Evolutionary conservation across 2,888 invertebrate genomes (phyloP).

Genomic region (Himalopsyche tibetana): DNA sequence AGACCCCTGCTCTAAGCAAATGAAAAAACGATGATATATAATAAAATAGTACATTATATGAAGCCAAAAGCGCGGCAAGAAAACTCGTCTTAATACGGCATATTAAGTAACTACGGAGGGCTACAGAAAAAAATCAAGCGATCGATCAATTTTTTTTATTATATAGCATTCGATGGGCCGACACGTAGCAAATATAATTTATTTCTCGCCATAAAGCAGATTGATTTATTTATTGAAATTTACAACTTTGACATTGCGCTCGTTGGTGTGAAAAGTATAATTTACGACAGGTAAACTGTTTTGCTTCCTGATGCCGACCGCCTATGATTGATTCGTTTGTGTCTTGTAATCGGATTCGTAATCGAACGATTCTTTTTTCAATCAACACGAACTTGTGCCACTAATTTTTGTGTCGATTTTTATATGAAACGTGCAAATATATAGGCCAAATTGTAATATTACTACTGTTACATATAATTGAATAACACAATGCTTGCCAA

Average conservation of each 20-base stretch:
- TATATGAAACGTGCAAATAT: slow-evolving; percentile 13
- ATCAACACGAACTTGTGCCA: slow-evolving; percentile 32
- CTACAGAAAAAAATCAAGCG: slow-evolving; percentile 44
- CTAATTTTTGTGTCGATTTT: slow-evolving; percentile 6
- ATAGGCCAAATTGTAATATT: neutral
- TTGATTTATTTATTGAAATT: slow-evolving; percentile 57
- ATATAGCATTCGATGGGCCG: slow-evolving; percentile 40
- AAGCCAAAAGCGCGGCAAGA: too few species aligned
- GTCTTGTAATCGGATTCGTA: slow-evolving; percentile 19
- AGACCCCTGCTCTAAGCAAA: too few species aligned
- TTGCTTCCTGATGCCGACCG: slow-evolving; percentile 35
- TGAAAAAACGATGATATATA: too few species aligned
- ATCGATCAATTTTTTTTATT: slow-evolving; percentile 57
- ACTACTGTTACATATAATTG: neutral
- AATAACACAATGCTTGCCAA: too few species aligned
- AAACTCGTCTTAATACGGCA: neutral
- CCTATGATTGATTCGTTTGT: slow-evolving; percentile 38
- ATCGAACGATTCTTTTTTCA: slow-evolving; percentile 35
- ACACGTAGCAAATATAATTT: slow-evolving; percentile 48
- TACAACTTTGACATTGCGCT: slow-evolving; percentile 51
- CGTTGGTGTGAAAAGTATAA: slow-evolving; percentile 53
- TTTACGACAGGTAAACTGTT: slow-evolving; percentile 47
- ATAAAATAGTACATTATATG: too few species aligned
- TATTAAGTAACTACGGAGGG: slow-evolving; percentile 18
- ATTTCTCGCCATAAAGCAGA: slow-evolving; percentile 48